Conservation (phyloP, 1,140 invertebrate species). For the Caenorhabditis brenneri region DNA sequence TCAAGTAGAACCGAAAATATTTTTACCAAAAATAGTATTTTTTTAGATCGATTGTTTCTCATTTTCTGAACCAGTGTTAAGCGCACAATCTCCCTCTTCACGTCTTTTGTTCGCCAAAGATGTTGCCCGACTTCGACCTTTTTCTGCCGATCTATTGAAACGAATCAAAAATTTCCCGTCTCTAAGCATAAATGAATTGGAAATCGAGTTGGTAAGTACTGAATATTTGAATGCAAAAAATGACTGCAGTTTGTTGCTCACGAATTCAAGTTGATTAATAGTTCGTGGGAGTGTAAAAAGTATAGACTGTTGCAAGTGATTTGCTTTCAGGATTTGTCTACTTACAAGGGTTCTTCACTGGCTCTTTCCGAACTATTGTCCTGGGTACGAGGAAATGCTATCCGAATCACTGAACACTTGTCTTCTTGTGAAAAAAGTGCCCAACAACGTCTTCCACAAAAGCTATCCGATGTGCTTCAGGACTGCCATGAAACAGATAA, state of each 20-base stretch:
- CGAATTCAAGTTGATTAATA: no score
- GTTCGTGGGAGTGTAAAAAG: no score
- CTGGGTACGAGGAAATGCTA: constrained; percentile 65
- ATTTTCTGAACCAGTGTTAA: constrained; percentile 24
- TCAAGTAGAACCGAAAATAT: no score
- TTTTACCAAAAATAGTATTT: constrained; percentile 90
- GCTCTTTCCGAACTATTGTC: constrained; percentile 63
- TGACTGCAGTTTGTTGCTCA: no score
- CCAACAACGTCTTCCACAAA: constrained; percentile 24
- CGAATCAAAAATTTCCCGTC: constrained; percentile 34
- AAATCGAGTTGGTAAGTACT: neutral
- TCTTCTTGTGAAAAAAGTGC: neutral
- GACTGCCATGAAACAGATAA: constrained; percentile 14
- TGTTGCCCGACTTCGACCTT: constrained; percentile 61
- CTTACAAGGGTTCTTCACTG: neutral
- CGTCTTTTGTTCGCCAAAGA: constrained; percentile 65
- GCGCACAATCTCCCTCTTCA: constrained; percentile 31
- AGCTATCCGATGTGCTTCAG: constrained; percentile 10
- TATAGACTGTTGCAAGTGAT: neutral
- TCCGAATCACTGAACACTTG: constrained; percentile 60
- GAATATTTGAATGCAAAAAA: no score
- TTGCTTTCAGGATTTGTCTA: neutral
- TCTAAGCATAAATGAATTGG: neutral
- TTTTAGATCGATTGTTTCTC: constrained; percentile 76
- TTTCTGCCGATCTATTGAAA: constrained; percentile 50